Base-by-base conservation (phyloP, 2,797 vertebrate genomes). In the Micromesistius poutassou region DNA sequence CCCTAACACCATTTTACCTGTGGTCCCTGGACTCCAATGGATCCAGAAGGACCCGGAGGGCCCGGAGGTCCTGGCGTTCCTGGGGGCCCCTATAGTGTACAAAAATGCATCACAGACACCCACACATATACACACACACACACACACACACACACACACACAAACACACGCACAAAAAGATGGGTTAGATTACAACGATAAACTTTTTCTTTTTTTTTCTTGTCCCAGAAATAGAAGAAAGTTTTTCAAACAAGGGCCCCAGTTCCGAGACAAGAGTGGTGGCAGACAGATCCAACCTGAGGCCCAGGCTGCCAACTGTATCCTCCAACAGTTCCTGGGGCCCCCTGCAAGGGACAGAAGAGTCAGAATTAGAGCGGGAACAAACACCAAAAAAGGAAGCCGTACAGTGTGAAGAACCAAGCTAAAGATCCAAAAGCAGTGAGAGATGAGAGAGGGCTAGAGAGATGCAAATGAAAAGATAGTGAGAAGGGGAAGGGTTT, bases 1-100 rank as follows among this genome's bases (percentile, higher is more conserved):
- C 42, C 75, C 77, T 74, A 79, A 50, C 36, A 1, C 5, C 78
- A 1, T 33, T 90, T 94, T 94, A 98, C 97, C 95, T 97, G 95
- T 13, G 93, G 92, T 9, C 98, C 97, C 0, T 95, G 92, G 72
- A 89, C 86, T 85, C 97, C 97, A 0, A 76, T 92, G 0, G 94
- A 91, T 0, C 97, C 97, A 0, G 96, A 93, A 3, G 94, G 93
- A 5, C 97, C 97, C 0, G 97, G 97, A 4, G 94, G 95, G 30
- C 97, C 97, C 0, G 97, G 97, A 0, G 94, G 94, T 1, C 95
- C 95, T 5, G 95, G 95, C 76, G 93, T 94, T 89, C 95, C 95
- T 46, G 94, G 93, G 22, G 96, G 97, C 10, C 97, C 97, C 97
- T 99, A 82, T 12, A 83, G 87, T 33, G 92, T 25, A 87, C n/a